These are phyloP conservation scores for Dolichoris vasculosae DNA, from an alignment of 1,140 invertebrate species.

Conservation along the genomic window DNA sequence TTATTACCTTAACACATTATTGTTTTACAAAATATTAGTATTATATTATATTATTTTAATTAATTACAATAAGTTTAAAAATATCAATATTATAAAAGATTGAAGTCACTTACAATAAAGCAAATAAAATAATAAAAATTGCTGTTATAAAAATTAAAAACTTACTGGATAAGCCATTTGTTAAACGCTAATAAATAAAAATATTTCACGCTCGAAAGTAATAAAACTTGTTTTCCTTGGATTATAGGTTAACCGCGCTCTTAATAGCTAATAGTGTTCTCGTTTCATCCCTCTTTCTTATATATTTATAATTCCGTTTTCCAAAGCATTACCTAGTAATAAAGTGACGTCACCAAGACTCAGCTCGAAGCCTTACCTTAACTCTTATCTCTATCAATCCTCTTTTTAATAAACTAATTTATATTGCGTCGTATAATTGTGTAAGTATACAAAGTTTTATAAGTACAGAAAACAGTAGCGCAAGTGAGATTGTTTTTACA, in stretches of 20 bases:
- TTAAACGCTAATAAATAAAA: neutral
- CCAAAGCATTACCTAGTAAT: neutral
- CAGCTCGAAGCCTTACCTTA: no score
- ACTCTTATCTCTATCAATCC: no score
- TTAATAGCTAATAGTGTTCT: neutral
- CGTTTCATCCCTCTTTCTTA: neutral
- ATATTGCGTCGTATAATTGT: neutral
- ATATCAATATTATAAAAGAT: neutral
- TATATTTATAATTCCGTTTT: neutral
- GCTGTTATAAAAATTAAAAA: neutral
- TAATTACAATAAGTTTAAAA: no score
- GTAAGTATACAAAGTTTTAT: neutral
- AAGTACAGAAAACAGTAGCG: neutral
- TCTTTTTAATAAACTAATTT: neutral
- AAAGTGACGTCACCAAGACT: neutral
- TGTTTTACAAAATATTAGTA: neutral
- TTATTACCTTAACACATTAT: no score
- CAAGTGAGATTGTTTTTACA: neutral
- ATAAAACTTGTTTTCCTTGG: neutral
- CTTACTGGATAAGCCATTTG: conserved; percentile 47
- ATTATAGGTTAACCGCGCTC: conserved; percentile 5
- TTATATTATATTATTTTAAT: conserved; percentile 4
- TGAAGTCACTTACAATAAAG: neutral
- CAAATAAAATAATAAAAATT: neutral
- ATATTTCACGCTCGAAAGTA: neutral